A percentile compares a stretch with the other conserved stretches of the same genome.
Conservation (phyloP, 2,113 vertebrate genomes). For the Oostethus manadensis region DNA sequence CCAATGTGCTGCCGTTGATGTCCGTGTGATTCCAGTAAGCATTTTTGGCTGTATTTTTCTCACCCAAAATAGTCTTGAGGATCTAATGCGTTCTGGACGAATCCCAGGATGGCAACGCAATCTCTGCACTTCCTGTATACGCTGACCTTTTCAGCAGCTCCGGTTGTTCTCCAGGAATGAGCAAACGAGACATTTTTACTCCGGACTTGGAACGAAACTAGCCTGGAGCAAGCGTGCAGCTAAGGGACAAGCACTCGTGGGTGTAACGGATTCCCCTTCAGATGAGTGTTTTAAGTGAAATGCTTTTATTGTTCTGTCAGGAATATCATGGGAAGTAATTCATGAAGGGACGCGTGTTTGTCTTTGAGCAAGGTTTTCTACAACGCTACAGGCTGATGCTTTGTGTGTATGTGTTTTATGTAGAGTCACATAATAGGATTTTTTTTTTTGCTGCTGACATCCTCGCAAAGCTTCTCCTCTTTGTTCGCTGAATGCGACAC, state of each 20-base stretch:
- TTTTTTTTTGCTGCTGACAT: neutral
- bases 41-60: slow-evolving; percentile 2
- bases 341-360: neutral
- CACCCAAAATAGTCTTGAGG: slow-evolving; percentile 15
- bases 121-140: slow-evolving; percentile 8
- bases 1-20: slow-evolving; percentile 20
- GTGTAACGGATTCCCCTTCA: slow-evolving; percentile 22
- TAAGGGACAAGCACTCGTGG: slow-evolving; percentile 8
- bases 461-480: neutral
- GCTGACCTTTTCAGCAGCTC: slow-evolving; percentile 51
- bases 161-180: slow-evolving; percentile 53
- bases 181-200: slow-evolving; percentile 47
- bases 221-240: slow-evolving; percentile 33
- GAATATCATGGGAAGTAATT: neutral
- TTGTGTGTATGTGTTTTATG: slow-evolving; percentile 6
- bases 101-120: neutral
- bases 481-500: too few relatives aligned
- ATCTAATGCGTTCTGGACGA: slow-evolving; percentile 37
- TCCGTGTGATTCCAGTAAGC: slow-evolving; percentile 5
- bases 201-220: slow-evolving; percentile 24
- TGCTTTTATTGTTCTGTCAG: slow-evolving; percentile 26
- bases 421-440: slow-evolving; percentile 29
- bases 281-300: slow-evolving; percentile 48
- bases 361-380: slow-evolving; percentile 29
- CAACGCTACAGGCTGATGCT: slow-evolving; percentile 42